Percentiles rank a stretch among this genome's conserved stretches.
Evolutionary conservation across 2,797 vertebrate genomes (phyloP).

Genomic region (Coregonus ussuriensis): DNA sequence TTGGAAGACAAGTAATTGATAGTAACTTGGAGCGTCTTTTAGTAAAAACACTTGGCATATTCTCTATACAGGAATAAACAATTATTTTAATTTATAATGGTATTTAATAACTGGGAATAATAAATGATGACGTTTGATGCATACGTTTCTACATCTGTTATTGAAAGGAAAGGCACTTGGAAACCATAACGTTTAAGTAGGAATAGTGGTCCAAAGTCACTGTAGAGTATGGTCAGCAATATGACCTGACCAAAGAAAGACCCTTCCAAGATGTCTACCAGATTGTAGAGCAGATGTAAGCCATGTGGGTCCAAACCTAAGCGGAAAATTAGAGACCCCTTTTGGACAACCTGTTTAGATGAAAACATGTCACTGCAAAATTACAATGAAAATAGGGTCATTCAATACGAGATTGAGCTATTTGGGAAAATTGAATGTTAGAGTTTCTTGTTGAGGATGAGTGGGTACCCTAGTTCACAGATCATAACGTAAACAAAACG

Average conservation of each 20-base stretch:
- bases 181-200: not conserved
- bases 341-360: constrained; percentile 36
- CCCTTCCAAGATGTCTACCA: not conserved
- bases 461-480: not conserved
- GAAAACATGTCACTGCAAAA: constrained; percentile 15
- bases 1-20: not conserved
- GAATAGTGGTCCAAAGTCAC: constrained; percentile 7
- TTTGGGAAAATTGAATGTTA: not conserved
- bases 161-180: not conserved
- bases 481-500: not conserved
- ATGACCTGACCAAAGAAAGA: constrained; percentile 2
- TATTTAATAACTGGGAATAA: not conserved
- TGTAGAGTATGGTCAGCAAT: constrained; percentile 25
- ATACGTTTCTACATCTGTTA: not conserved
- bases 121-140: not conserved
- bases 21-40: too few species aligned
- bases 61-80: not conserved
- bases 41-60: not conserved
- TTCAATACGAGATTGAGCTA: not conserved
- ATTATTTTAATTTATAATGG: not conserved
- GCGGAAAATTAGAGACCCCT: not conserved
- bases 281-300: constrained; percentile 38
- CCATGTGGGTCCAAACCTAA: constrained; percentile 37
- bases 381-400: not conserved
- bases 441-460: constrained; percentile 9